Evolutionary conservation across 2,797 vertebrate genomes (phyloP).

Genomic region (Periparus ater): DNA sequence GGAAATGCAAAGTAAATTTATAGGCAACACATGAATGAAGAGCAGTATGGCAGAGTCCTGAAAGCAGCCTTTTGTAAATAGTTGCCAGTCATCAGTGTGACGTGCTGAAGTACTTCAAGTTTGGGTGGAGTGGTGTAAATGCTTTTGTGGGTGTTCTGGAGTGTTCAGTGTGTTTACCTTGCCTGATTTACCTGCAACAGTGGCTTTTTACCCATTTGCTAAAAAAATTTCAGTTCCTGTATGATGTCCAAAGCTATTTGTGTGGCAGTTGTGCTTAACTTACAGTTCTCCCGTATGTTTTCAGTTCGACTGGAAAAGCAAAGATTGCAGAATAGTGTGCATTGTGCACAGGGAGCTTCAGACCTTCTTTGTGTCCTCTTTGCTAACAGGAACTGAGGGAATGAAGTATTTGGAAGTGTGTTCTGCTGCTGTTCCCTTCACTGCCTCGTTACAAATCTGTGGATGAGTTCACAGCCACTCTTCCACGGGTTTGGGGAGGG

Average conservation of each 20-base stretch:
- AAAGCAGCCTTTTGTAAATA: not conserved
- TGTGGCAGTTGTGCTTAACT: not conserved
- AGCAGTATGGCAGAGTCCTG: not conserved
- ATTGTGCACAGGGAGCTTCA: not conserved
- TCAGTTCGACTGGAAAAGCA: not conserved
- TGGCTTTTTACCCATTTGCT: not conserved
- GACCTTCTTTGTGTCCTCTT: not conserved
- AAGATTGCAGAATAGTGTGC: not conserved
- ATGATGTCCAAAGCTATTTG: not conserved
- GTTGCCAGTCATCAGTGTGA: not conserved
- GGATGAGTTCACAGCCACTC: not conserved
- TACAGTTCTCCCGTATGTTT: not conserved
- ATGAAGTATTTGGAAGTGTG: not conserved
- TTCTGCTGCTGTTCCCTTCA: not conserved
- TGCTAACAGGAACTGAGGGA: not conserved
- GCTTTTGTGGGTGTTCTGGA: not conserved
- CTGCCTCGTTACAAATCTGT: not conserved
- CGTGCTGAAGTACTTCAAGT: not conserved
- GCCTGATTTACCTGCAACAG: not conserved
- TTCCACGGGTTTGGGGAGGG: rapidly evolving
- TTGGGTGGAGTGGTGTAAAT: not conserved
- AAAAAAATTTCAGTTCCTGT: not conserved
- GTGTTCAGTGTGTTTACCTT: not conserved
- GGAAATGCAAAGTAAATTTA: not conserved
- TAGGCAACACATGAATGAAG: not conserved